These are phyloP conservation scores for Muricea muricata DNA, from an alignment of 92 coral and sea anemone species.

Conservation along the genomic window DNA sequence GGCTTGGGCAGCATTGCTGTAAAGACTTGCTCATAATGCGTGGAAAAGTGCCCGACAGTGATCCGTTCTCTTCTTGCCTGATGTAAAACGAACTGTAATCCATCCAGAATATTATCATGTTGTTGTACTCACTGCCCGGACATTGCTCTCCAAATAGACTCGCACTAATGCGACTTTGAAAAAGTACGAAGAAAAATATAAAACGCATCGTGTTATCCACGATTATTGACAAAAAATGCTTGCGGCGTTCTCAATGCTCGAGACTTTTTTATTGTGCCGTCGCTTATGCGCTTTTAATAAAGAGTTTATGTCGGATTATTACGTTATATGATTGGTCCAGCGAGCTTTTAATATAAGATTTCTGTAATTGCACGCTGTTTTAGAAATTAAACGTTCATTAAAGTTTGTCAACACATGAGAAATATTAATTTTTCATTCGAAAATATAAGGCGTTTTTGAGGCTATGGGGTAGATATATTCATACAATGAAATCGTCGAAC, in stretches of 20 bases:
- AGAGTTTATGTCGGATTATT: not conserved
- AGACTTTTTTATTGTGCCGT: too few species aligned
- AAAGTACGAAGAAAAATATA: not conserved
- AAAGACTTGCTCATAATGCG: not conserved
- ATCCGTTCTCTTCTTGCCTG: not conserved
- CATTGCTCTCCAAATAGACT: not conserved
- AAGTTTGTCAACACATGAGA: not conserved
- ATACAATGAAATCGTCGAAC: too few species aligned
- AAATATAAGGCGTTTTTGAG: too few species aligned
- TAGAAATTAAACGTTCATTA: not conserved
- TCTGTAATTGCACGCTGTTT: not conserved
- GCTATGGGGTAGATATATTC: too few species aligned
- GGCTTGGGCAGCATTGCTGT: not conserved
- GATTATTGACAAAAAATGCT: too few species aligned
- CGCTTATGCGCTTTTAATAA: too few species aligned
- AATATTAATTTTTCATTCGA: not conserved
- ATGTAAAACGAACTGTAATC: not conserved
- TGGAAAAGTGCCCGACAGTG: not conserved
- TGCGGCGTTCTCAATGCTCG: too few species aligned
- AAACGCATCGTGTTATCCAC: not conserved
- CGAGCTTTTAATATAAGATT: not conserved
- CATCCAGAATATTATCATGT: not conserved
- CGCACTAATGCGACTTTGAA: not conserved
- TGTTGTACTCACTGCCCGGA: not conserved
- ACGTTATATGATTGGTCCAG: not conserved